phyloP scores from a whole-genome alignment of 2,888 invertebrate genomes.

The Theretra japonica region DNA sequence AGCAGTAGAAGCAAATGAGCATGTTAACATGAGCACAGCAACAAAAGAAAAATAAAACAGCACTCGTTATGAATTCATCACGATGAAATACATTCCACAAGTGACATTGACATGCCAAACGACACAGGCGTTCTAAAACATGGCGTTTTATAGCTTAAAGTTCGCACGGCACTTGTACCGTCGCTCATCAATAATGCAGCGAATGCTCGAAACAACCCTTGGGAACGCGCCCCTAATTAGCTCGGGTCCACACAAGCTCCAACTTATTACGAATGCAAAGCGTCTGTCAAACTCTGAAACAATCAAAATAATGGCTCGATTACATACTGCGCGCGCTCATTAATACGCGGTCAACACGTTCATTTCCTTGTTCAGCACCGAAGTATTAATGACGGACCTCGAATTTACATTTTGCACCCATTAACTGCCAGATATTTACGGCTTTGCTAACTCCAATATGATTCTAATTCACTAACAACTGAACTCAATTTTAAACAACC shows the following conservation, averaged over 20 bases:
- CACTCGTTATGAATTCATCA: background rate
- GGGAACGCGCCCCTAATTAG: conserved; percentile 58
- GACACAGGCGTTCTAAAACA: conserved; percentile 10
- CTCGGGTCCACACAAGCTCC: conserved; percentile 46
- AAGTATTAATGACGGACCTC: background rate
- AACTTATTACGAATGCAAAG: conserved; percentile 56
- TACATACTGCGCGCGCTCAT: background rate
- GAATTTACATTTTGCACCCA: conserved; percentile 1
- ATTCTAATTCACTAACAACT: conserved; percentile 1
- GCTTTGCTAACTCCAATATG: background rate
- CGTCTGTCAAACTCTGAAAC: conserved; percentile 49
- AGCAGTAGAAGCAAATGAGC: no score
- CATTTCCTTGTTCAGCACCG: conserved; percentile 1
- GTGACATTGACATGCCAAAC: conserved; percentile 6
- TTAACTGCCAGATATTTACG: background rate
- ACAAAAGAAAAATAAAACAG: background rate
- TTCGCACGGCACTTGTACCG: conserved; percentile 32
- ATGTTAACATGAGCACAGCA: no score
- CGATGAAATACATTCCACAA: background rate
- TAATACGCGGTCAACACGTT: conserved; percentile 4
- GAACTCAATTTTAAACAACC: background rate
- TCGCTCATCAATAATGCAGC: conserved; percentile 60
- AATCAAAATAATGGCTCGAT: conserved; percentile 41
- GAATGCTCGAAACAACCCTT: conserved; percentile 56
- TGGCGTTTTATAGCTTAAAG: conserved; percentile 12